Evolutionary conservation across 2,113 vertebrate genomes (phyloP).

Genomic region (Ursus arctos): DNA sequence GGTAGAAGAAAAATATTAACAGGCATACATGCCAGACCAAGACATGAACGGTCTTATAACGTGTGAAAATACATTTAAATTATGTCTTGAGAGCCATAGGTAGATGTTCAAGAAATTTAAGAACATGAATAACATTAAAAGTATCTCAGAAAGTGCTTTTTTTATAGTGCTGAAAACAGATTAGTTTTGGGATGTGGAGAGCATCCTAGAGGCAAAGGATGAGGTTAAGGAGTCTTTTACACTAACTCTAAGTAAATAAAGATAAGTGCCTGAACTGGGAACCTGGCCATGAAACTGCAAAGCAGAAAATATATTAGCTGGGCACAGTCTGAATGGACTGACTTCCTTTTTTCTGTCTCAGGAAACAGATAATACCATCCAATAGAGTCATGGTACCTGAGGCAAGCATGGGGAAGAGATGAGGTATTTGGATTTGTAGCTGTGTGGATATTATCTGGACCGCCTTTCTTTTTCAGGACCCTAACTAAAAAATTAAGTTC

Average conservation of each 20-base stretch:
- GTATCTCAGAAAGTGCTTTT: neutral
- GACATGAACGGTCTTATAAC: neutral
- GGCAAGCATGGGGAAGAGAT: fast-evolving
- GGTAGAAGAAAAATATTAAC: neutral
- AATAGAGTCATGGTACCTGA: neutral
- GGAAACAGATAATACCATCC: neutral
- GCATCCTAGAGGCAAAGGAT: neutral
- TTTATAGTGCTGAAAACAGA: neutral
- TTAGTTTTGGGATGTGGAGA: neutral
- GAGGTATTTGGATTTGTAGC: neutral
- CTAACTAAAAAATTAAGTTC: neutral
- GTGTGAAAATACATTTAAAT: neutral
- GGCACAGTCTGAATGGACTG: neutral
- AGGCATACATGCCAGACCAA: neutral
- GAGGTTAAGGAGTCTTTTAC: neutral
- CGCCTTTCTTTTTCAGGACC: neutral
- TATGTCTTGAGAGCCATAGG: neutral
- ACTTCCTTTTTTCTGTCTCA: neutral
- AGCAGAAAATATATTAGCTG: neutral
- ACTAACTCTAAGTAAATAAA: neutral
- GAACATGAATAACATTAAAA: neutral
- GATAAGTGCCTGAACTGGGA: neutral
- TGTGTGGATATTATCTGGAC: neutral
- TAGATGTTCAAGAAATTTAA: neutral
- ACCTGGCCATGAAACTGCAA: neutral